Conservation (phyloP, 2,888 invertebrate genomes). For the Plagiodera versicolora region DNA sequence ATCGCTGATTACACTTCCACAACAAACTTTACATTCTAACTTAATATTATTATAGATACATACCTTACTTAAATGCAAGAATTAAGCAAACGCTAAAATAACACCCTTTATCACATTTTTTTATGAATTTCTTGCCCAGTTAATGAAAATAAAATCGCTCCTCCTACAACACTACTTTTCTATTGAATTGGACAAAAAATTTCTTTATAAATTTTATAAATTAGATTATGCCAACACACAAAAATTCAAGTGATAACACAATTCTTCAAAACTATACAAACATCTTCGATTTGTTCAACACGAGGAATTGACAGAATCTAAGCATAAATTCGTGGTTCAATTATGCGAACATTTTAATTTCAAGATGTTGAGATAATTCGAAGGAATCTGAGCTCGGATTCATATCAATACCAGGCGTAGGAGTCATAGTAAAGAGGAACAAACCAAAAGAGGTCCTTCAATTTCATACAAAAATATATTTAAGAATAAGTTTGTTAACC, state of each 20-base stretch:
- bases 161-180: slow-evolving; percentile 15
- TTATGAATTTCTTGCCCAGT: slow-evolving; percentile 34
- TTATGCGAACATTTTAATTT: too few relatives aligned
- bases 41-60: slow-evolving; percentile 34
- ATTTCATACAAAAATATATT: neutral
- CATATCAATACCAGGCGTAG: neutral
- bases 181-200: slow-evolving; percentile 26
- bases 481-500: neutral
- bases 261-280: slow-evolving; percentile 19
- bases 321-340: too few relatives aligned
- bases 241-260: slow-evolving; percentile 23
- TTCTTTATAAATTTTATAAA: slow-evolving; percentile 32
- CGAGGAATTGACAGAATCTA: neutral
- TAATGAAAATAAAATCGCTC: slow-evolving; percentile 14
- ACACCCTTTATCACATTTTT: slow-evolving; percentile 44
- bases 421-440: neutral
- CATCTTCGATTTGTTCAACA: slow-evolving; percentile 11
- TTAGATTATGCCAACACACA: slow-evolving; percentile 29
- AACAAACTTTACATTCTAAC: slow-evolving; percentile 45
- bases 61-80: slow-evolving; percentile 42
- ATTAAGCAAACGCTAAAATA: slow-evolving; percentile 40
- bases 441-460: neutral
- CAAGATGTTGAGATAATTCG: too few relatives aligned
- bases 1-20: slow-evolving; percentile 37
- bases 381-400: neutral